Conservation (phyloP, 2,113 vertebrate species). For the Accipiter cooperii region DNA sequence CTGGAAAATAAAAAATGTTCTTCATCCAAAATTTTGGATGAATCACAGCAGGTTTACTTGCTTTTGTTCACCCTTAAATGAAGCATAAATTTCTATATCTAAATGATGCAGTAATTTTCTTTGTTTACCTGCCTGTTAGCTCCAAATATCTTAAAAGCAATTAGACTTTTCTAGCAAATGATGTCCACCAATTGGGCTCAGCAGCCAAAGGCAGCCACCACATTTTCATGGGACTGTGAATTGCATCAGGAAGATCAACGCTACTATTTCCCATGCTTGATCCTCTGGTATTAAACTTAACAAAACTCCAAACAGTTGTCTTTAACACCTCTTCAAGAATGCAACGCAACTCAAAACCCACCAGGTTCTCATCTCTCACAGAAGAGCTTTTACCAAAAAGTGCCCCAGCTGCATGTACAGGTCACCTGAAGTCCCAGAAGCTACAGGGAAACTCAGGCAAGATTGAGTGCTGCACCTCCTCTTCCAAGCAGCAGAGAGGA, state of each 20-base stretch:
- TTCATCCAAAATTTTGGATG: not conserved
- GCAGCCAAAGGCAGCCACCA: not conserved
- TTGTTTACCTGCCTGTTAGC: not conserved
- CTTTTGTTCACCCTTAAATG: not conserved
- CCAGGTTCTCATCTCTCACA: not conserved
- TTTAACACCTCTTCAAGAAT: not conserved
- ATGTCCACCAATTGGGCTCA: not conserved
- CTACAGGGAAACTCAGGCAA: not conserved
- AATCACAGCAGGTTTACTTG: not conserved
- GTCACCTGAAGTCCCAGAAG: not conserved
- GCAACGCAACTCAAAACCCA: not conserved
- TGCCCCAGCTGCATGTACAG: fast-evolving
- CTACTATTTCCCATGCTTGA: not conserved
- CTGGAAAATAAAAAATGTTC: not conserved
- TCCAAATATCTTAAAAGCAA: not conserved
- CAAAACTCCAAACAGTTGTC: not conserved
- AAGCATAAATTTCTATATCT: not conserved
- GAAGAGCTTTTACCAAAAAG: not conserved
- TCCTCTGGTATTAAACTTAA: not conserved
- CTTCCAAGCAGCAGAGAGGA: not conserved
- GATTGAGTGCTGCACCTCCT: not conserved
- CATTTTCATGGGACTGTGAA: not conserved
- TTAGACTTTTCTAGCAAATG: not conserved
- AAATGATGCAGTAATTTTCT: not conserved
- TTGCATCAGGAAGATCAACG: not conserved